Base-by-base conservation (phyloP, 2,113 vertebrate genomes). In the Rhinopomastus cyanomelas region DNA sequence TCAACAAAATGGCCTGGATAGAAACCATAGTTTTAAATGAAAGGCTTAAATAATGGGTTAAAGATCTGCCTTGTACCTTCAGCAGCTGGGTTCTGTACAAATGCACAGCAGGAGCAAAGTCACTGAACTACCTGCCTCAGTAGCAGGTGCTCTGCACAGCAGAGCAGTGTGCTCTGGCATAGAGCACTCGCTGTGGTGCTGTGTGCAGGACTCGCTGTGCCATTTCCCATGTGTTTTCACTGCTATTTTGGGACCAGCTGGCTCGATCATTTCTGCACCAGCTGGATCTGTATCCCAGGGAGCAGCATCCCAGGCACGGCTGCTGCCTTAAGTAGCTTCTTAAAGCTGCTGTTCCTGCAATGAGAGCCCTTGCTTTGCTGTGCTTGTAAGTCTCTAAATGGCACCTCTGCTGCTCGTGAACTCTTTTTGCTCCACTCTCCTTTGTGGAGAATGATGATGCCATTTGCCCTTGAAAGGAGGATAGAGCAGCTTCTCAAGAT, bases 171-270 rank as follows among this genome's bases (percentile, higher is more conserved):
- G 6, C 42, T 64, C 57, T 13, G 30, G 25, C 25, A 59, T 22
- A 26, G 42, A 73, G 69, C 59, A 8, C 26, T 69, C 46, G 39
- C 75, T 66, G 84, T 36, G 59, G 53, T 71, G 46, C 69, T 65
- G 22, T n/a, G 72, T 3, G 14, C 62, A 90, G 87, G 62, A 53
- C 81, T 88, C 73, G 11, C 14, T 0, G 5, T 90, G 90, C 74
- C 78, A 73, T 39, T 94, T 90, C 86, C 42, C 87, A 69, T 93
- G 65, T 88, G 94, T 62, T 90, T 92, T 72, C 49, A 72, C 16
- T 85, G 92, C 94, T 96, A 93, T 96, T 96, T 79, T 72, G 66
- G 69, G 88, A 93, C 59, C 66, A 62, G 84, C 84, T 90, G 89
- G 81, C 81, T 92, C 87, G 57, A 27, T 71, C 61, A 65, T 67